phyloP scores from a whole-genome alignment of 2,888 invertebrate species.

The Bombylius major region DNA sequence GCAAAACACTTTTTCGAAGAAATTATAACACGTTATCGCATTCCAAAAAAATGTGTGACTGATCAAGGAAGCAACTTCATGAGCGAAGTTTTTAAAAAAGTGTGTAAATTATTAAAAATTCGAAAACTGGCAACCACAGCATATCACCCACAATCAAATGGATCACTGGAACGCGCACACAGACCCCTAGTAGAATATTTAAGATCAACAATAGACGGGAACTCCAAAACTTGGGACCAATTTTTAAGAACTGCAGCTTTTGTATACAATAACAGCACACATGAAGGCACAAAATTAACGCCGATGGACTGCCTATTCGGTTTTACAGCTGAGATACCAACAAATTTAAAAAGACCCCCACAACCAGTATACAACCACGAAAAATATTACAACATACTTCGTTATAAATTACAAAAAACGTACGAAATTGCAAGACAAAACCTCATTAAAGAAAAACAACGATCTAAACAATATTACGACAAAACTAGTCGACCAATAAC shows the following conservation, averaged over 20 bases:
- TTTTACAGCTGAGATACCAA: conserved; percentile 1
- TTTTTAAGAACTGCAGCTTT: conserved; percentile 5
- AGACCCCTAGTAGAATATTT: conserved; percentile 6
- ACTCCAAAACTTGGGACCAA: conserved; percentile 10
- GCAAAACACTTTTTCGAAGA: conserved; percentile 3
- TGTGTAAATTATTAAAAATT: background rate
- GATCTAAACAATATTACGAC: background rate
- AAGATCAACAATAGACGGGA: conserved; percentile 2
- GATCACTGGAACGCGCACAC: conserved; percentile 6
- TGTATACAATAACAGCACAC: conserved; percentile 4
- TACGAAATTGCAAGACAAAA: conserved; percentile 3
- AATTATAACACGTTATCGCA: conserved; percentile 3
- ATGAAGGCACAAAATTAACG: conserved; percentile 3
- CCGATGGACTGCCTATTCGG: background rate
- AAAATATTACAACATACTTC: background rate
- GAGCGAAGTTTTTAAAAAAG: background rate
- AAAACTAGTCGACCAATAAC: background rate
- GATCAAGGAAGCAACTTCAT: conserved; percentile 5
- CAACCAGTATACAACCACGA: conserved; percentile 1
- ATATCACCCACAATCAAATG: conserved; percentile 2
- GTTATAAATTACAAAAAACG: background rate
- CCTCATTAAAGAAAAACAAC: background rate
- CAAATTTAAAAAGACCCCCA: background rate
- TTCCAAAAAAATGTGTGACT: conserved; percentile 3
- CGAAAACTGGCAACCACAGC: background rate